A percentile compares a stretch with the other conserved stretches of the same genome.
Evolutionary conservation across 1,140 invertebrate genomes (phyloP).

Genomic region (Lordiphosa collinella): DNA sequence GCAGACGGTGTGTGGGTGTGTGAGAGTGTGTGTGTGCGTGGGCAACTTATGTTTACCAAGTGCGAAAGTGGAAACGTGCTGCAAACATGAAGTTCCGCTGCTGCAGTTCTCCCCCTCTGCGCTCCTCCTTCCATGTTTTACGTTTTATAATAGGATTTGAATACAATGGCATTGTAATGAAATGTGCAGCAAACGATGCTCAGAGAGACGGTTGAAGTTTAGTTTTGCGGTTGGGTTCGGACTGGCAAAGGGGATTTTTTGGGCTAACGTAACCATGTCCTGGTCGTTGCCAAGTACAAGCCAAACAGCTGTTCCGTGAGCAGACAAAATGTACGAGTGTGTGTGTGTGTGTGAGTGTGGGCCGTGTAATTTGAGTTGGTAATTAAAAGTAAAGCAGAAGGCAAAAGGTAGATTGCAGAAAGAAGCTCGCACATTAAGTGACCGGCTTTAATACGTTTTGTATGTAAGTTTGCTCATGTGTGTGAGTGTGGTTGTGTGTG

Average conservation of each 20-base stretch:
- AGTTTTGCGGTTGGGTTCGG: constrained; percentile 54
- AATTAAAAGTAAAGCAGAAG: constrained; percentile 75
- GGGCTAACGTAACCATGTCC: background rate
- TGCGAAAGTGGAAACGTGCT: constrained; percentile 76
- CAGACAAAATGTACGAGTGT: constrained; percentile 17
- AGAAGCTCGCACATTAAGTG: constrained; percentile 49
- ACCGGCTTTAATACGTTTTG: constrained; percentile 26
- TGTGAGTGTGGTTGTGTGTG: no score
- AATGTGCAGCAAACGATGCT: constrained; percentile 72
- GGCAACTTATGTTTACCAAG: constrained; percentile 73
- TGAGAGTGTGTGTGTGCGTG: constrained; percentile 47
- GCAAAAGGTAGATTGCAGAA: constrained; percentile 33
- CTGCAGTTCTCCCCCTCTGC: constrained; percentile 11
- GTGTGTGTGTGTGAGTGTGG: constrained; percentile 40
- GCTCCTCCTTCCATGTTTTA: constrained; percentile 40
- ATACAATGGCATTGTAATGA: constrained; percentile 76
- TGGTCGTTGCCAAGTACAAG: constrained; percentile 52
- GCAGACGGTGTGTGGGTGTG: constrained; percentile 13
- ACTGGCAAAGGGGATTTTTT: constrained; percentile 15
- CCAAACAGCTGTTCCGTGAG: constrained; percentile 58
- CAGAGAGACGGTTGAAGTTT: constrained; percentile 51
- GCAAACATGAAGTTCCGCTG: constrained; percentile 64
- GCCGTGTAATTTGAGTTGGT: constrained; percentile 67
- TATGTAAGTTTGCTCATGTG: constrained; percentile 10
- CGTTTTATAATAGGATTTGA: constrained; percentile 75